Evolutionary conservation across 2,797 vertebrate species (phyloP).

Genomic region (Sebastes diaconus): DNA sequence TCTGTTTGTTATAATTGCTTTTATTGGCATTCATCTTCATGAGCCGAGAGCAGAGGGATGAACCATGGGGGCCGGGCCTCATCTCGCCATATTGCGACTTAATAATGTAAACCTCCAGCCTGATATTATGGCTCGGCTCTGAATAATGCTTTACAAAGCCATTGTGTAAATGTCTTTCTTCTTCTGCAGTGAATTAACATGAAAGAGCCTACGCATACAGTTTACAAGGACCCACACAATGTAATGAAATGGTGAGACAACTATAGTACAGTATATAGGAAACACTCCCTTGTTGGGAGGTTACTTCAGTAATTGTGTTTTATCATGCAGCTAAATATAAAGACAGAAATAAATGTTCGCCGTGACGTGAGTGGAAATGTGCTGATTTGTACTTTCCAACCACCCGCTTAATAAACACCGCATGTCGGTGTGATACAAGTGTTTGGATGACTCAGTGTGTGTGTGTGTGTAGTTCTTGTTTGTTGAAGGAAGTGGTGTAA

Average conservation of each 20-base stretch:
- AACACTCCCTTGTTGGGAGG: slow-evolving; percentile 24
- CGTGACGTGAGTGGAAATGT: slow-evolving; percentile 22
- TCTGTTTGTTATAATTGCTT: slow-evolving; percentile 11
- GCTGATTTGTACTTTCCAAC: slow-evolving; percentile 44
- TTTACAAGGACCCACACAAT: slow-evolving; percentile 33
- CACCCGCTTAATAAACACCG: background rate
- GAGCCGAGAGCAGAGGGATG: background rate
- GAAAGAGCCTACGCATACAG: slow-evolving; percentile 16
- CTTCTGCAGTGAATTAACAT: slow-evolving; percentile 11
- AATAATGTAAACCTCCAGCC: slow-evolving; percentile 42
- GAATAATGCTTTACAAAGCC: slow-evolving; percentile 32
- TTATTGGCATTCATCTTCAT: slow-evolving; percentile 24
- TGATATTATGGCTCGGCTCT: slow-evolving; percentile 22
- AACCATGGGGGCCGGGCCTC: background rate
- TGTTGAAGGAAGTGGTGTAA: background rate
- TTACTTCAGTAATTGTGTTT: slow-evolving; percentile 42
- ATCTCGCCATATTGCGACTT: slow-evolving; percentile 1
- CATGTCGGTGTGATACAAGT: background rate
- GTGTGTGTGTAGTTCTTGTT: background rate
- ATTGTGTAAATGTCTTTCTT: slow-evolving; percentile 30
- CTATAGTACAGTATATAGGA: background rate
- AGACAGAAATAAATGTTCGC: slow-evolving; percentile 26
- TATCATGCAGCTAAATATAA: slow-evolving; percentile 29
- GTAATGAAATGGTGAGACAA: slow-evolving; percentile 49
- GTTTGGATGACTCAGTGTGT: background rate